Evolutionary conservation across 1,140 invertebrate genomes (phyloP), one percentile per base, ranked within the genome.

Genomic region (Onthophagus taurus): DNA sequence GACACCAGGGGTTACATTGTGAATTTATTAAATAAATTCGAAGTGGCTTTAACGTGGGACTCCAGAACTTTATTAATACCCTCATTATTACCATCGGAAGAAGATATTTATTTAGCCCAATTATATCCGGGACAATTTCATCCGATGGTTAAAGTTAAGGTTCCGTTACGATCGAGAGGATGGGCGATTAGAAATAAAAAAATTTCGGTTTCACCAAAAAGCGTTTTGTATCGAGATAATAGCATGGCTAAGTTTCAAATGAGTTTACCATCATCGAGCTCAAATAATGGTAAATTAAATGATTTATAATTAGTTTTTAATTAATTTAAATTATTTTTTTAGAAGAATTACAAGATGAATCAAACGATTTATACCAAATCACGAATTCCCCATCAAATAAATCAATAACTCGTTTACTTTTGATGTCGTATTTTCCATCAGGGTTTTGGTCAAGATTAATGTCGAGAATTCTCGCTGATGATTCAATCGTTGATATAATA

Each of bases 381-480:
- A 54, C 48, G 18, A 59, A 43, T 35, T 50, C 39, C 41, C 44
- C 49, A 50, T 48, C 51, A 52, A 51, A 53, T n/a, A 52, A 59
- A 50, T 57, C 76, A 0, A 72, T 85, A 7, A 74, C 78, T 0
- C 67, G 90, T 6, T 65, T 93, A 18, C 65, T 93, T 3, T 67
- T 93, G 1, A 86, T 98, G 77, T 93, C 93, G 0, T 99, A 98
- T 66, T 90, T 98, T 61, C 96, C 96, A 0, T 89, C 88, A 51
- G 96, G 96, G 0, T 99, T 99, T 66, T 98, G 95, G 96, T 89
- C 94, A 0, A 70, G 95, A 7, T 72, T 99, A 2, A 90, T 95
- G 9, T 92, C 92, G 0, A 69, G 94, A 14, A 80, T 97, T 35
- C 65, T 98, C 17, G 90, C 90, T 0, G 94, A 98, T 63, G 84